These are phyloP conservation scores for Trachelipus rathkii DNA, from an alignment of 1,140 invertebrate genomes.

Conservation along the genomic window DNA sequence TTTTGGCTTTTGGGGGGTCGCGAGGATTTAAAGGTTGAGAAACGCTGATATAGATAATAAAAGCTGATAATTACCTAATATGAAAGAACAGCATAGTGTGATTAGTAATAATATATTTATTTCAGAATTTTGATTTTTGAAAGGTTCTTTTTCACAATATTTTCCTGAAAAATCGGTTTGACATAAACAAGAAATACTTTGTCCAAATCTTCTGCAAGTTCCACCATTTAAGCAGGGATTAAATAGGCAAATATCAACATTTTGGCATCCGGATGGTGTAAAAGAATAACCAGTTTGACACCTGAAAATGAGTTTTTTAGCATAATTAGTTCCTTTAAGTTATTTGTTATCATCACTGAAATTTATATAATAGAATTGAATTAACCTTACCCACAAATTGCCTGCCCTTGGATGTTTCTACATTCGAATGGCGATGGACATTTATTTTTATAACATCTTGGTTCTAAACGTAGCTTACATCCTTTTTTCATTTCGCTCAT, in stretches of 20 bases:
- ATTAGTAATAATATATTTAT: neutral
- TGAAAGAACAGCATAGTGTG: no score
- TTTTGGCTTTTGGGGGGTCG: no score
- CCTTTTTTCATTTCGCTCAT: neutral
- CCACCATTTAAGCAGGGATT: neutral
- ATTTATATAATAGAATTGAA: neutral
- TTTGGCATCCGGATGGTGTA: neutral
- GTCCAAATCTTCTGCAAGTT: neutral
- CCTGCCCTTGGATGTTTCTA: neutral
- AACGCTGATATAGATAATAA: no score
- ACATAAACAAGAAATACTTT: neutral
- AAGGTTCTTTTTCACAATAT: neutral
- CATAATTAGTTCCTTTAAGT: neutral
- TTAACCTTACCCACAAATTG: neutral
- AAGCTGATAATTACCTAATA: no score
- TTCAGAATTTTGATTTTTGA: neutral
- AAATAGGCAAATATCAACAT: neutral
- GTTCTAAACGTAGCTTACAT: neutral
- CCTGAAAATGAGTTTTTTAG: neutral
- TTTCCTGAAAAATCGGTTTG: neutral
- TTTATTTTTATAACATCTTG: neutral
- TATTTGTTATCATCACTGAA: neutral
- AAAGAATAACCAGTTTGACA: neutral
- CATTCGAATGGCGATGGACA: neutral
- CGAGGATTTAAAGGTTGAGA: no score